These are phyloP conservation scores for Notiomystis cincta DNA, from an alignment of 2,113 vertebrate species.

Conservation along the genomic window DNA sequence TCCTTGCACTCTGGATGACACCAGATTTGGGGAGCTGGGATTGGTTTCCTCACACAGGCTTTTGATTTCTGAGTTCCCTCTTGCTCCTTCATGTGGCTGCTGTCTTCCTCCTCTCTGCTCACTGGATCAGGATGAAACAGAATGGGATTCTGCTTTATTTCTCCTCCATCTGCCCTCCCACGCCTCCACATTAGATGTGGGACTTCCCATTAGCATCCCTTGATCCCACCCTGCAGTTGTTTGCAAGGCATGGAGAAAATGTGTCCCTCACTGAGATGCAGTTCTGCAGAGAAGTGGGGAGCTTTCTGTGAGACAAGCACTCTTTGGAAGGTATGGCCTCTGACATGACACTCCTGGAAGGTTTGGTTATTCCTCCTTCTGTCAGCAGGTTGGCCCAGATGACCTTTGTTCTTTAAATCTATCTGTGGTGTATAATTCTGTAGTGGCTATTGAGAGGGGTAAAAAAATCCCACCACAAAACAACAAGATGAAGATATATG, in stretches of 20 bases:
- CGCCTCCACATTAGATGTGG: background rate
- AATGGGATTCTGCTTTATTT: background rate
- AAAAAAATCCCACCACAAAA: background rate
- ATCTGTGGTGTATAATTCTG: background rate
- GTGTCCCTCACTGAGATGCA: background rate
- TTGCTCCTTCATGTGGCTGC: conserved; percentile 33
- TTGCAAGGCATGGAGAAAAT: background rate
- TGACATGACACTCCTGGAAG: background rate
- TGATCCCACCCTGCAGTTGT: background rate
- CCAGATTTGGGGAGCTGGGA: background rate
- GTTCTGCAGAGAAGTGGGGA: background rate
- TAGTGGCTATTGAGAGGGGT: background rate
- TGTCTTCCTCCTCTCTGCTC: background rate
- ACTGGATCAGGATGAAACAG: conserved; percentile 38
- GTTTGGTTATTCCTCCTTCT: background rate
- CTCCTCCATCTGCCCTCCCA: background rate
- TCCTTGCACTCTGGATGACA: background rate
- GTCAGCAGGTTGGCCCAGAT: background rate
- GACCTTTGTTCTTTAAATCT: background rate
- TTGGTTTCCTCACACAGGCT: background rate
- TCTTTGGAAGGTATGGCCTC: background rate
- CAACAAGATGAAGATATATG: background rate
- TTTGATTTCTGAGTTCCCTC: background rate
- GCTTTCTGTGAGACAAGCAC: background rate
- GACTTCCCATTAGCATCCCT: background rate